A percentile compares a stretch with the other conserved stretches of the same genome.
phyloP scores from a whole-genome alignment of 1,140 invertebrate species.

The Bemisia tabaci region DNA sequence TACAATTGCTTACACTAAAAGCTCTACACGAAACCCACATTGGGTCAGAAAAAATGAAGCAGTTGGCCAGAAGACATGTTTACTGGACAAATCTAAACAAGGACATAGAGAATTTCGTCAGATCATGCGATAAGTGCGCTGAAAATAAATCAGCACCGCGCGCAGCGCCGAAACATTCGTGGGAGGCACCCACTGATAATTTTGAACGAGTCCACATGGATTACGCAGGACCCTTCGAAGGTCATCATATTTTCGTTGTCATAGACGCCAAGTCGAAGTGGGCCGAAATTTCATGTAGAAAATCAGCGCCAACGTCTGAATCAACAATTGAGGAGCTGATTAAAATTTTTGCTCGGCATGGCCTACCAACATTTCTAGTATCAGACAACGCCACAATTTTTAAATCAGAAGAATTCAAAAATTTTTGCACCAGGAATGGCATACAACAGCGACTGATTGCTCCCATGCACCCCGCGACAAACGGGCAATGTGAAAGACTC shows the following conservation, averaged over 20 bases:
- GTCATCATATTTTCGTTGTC: too few relatives aligned
- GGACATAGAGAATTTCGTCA: conserved; percentile 31
- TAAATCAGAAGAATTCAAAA: conserved; percentile 27
- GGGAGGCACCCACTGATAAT: conserved; percentile 8
- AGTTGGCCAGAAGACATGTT: conserved; percentile 23
- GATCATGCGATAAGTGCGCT: conserved; percentile 16
- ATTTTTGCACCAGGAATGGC: conserved; percentile 22
- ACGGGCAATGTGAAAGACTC: conserved; percentile 14
- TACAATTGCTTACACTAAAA: neutral
- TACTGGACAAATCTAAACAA: conserved; percentile 34
- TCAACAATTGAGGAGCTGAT: too few relatives aligned
- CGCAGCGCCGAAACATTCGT: conserved; percentile 15
- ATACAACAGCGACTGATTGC: conserved; percentile 22
- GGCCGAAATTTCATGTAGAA: too few relatives aligned
- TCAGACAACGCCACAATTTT: conserved; percentile 29
- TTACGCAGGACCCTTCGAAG: conserved; percentile 26
- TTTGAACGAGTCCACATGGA: conserved; percentile 20
- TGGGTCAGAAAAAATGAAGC: conserved; percentile 39
- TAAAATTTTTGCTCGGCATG: too few relatives aligned
- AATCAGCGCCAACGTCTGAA: too few relatives aligned
- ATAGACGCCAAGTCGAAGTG: too few relatives aligned
- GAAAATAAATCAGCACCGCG: conserved; percentile 14
- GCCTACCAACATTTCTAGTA: conserved; percentile 25
- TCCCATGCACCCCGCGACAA: conserved; percentile 26
- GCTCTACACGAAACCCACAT: conserved; percentile 34